phyloP scores from a whole-genome alignment of 2,797 vertebrate genomes.

The Babyrousa celebensis region DNA sequence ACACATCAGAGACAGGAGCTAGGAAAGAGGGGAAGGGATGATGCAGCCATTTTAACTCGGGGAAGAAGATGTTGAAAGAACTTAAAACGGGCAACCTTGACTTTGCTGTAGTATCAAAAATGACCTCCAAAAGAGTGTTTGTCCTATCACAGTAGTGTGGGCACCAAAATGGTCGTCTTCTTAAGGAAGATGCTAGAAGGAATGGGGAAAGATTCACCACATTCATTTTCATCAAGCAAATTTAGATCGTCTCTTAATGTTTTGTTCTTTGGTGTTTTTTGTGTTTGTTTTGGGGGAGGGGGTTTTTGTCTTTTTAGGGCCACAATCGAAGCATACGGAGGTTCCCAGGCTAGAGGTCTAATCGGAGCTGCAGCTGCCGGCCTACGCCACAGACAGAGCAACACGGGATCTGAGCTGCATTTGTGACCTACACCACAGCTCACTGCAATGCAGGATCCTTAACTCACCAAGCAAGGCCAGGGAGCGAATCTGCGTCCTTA shows the following conservation, averaged over 20 bases:
- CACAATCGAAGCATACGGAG: too few species aligned
- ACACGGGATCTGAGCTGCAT: too few species aligned
- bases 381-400: too few species aligned
- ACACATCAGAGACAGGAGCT: background rate
- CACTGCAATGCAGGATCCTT: too few species aligned
- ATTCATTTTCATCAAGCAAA: background rate
- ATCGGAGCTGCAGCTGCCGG: too few species aligned
- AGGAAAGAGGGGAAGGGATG: background rate
- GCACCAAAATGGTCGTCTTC: background rate
- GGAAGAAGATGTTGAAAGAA: background rate
- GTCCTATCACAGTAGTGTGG: background rate
- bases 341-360: too few species aligned
- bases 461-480: too few species aligned
- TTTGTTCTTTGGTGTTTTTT: background rate
- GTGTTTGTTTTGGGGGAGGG: background rate
- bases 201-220: background rate
- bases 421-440: too few species aligned
- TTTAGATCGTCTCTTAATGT: constrained; percentile 15
- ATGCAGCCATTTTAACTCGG: background rate
- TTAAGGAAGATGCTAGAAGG: background rate
- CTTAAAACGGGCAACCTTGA: background rate
- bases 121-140: background rate
- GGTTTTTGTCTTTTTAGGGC: background rate
- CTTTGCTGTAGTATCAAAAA: background rate
- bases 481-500: too few species aligned